Conservation (phyloP, 2,113 vertebrate genomes). For the Clarias gariepinus region DNA sequence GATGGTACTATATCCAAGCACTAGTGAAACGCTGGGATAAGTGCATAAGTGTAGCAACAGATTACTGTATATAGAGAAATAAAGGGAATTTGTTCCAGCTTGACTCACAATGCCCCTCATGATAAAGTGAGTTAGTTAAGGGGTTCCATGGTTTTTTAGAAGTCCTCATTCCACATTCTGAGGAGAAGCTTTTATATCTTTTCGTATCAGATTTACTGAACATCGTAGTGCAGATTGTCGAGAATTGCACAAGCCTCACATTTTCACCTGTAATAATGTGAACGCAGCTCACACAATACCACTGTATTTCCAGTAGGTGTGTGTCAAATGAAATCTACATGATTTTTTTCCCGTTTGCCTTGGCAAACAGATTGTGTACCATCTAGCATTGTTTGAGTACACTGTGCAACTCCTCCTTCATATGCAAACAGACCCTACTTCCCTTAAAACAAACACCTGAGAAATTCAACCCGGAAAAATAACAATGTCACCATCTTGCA, state of each 20-base stretch:
- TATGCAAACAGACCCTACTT: conserved; percentile 58
- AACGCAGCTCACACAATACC: background rate
- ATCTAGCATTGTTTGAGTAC: conserved; percentile 43
- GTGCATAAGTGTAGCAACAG: too few species aligned
- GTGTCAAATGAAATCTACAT: conserved; percentile 1
- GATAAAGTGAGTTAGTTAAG: too few species aligned
- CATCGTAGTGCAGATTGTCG: background rate
- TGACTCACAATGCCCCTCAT: too few species aligned
- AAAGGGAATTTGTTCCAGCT: too few species aligned
- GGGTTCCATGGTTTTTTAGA: background rate
- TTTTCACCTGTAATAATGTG: background rate
- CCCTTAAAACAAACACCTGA: conserved; percentile 69
- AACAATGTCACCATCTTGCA: conserved; percentile 26
- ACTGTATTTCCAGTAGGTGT: background rate
- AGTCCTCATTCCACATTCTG: conserved; percentile 1
- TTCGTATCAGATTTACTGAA: background rate
- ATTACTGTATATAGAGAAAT: too few species aligned
- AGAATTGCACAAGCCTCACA: background rate
- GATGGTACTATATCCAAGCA: too few species aligned
- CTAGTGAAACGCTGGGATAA: too few species aligned
- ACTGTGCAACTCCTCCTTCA: conserved; percentile 43
- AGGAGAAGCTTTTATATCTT: background rate
- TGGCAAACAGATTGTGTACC: conserved; percentile 41
- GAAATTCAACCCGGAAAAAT: conserved; percentile 49
- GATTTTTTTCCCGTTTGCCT: conserved; percentile 30